Evolutionary conservation across 2,113 vertebrate genomes (phyloP), one percentile per base, ranked within the genome.

Genomic region (Thunnus maccoyii): DNA sequence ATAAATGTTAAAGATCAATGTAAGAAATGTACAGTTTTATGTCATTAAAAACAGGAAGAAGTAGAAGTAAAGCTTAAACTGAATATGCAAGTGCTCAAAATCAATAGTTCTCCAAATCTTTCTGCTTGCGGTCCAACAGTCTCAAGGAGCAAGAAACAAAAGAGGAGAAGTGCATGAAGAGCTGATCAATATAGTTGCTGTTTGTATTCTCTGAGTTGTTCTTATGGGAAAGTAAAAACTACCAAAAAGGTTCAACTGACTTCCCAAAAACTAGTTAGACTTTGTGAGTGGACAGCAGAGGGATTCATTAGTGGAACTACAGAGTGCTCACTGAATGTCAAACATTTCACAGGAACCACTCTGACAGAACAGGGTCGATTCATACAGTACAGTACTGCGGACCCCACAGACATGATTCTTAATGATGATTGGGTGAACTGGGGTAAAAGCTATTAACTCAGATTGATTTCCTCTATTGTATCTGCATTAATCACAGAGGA

Each of bases 291-390:
- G 66, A 75, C 54, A 84, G 69, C 68, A 18, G 61, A 83, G 83
- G 67, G 88, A 84, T 84, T 86, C 48, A 68, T 86, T 83, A 85
- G 51, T 25, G 55, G 75, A 44, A 61, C 51, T 72, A 12, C 54
- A 60, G 50, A 25, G 12, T 55, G 56, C 46, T 72, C 50, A 10
- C 55, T 56, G 52, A 84, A 72, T 76, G 48, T 71, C n/a, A 65
- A 86, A 65, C 64, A 32, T 76, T 88, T 92, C 15, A 52, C 54
- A 50, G 52, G 10, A 50, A 86, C 94, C 94, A 95, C 93, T 90
- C 92, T 93, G 60, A 54, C 66, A 64, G 66, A 70, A 64, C 65
- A 44, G 46, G 60, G 58, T 64, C 2, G 20, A 62, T 70, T 69
- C 27, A 16, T 5, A 47, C 32, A 25, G 17, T 5, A 0, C 36